These are phyloP conservation scores for Caerostris extrusa DNA, from an alignment of 1,140 invertebrate genomes.

Conservation along the genomic window DNA sequence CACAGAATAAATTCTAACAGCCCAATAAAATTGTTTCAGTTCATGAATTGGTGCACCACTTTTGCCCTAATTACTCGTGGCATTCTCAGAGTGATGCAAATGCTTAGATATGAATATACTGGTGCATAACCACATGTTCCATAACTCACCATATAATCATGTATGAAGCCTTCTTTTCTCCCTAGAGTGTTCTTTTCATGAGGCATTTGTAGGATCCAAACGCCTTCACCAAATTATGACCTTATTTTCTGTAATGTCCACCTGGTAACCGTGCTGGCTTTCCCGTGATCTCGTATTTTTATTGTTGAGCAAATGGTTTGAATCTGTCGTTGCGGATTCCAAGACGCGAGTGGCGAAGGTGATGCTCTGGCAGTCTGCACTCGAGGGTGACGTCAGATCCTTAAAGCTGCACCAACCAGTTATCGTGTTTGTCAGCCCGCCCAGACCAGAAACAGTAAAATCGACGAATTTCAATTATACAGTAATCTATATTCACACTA, in stretches of 20 bases:
- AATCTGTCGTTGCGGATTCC: slow-evolving; percentile 89
- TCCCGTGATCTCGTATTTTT: slow-evolving; percentile 78
- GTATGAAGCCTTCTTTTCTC: slow-evolving; percentile 92
- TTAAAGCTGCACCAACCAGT: slow-evolving; percentile 89
- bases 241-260: slow-evolving; percentile 91
- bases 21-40: no score
- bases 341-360: slow-evolving; percentile 92
- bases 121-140: no score
- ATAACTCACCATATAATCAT: slow-evolving; percentile 92
- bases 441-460: slow-evolving; percentile 81
- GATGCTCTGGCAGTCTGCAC: slow-evolving; percentile 93
- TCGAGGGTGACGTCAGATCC: slow-evolving; percentile 90
- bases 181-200: slow-evolving; percentile 95
- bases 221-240: slow-evolving; percentile 90
- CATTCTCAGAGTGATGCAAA: no score
- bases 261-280: slow-evolving; percentile 87
- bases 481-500: no score
- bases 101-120: no score
- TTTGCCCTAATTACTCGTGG: no score
- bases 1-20: no score
- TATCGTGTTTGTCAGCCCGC: no score
- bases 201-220: slow-evolving; percentile 94
- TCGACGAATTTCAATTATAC: background rate
- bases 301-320: slow-evolving; percentile 78
- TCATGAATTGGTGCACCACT: no score